Evolutionary conservation across 2,797 vertebrate species (phyloP).

Genomic region (Calcarius lapponicus): DNA sequence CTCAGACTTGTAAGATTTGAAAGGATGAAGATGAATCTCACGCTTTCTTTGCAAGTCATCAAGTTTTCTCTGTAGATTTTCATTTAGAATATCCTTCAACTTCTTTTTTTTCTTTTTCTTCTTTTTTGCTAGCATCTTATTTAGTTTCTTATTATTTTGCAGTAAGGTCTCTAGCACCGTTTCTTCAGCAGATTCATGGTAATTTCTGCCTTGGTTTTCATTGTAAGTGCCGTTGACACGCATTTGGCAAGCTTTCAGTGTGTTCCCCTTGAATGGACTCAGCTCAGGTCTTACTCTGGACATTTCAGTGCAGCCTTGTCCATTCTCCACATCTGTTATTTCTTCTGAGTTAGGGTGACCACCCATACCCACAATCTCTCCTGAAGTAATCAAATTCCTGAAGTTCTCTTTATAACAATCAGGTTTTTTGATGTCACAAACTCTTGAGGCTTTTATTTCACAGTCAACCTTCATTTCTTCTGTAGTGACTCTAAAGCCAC

Average conservation of each 20-base stretch:
- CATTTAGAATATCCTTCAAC: conserved; percentile 79
- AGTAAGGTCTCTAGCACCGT: conserved; percentile 67
- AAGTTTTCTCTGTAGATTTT: conserved; percentile 76
- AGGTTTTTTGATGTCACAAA: conserved; percentile 55
- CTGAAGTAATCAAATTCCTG: conserved; percentile 66
- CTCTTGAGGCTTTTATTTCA: conserved; percentile 65
- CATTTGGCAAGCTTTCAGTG: conserved; percentile 74
- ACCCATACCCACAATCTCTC: conserved; percentile 68
- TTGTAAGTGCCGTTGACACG: conserved; percentile 72
- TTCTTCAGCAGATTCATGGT: conserved; percentile 68
- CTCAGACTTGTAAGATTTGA: conserved; percentile 81
- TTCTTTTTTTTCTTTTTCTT: conserved; percentile 92
- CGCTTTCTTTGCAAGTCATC: conserved; percentile 76
- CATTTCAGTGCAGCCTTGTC: conserved; percentile 64
- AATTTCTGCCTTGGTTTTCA: conserved; percentile 70
- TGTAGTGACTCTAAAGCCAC: conserved; percentile 49
- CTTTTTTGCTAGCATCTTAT: conserved; percentile 82
- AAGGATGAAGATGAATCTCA: conserved; percentile 76
- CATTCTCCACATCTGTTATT: conserved; percentile 73
- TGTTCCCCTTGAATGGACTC: conserved; percentile 70
- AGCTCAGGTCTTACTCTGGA: conserved; percentile 64
- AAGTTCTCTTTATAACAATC: conserved; percentile 77
- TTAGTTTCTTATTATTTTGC: conserved; percentile 72
- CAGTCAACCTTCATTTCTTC: conserved; percentile 63
- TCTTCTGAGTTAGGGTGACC: conserved; percentile 70